These are phyloP conservation scores for Noctua pronuba DNA, from an alignment of 2,888 invertebrate genomes.

Conservation along the genomic window DNA sequence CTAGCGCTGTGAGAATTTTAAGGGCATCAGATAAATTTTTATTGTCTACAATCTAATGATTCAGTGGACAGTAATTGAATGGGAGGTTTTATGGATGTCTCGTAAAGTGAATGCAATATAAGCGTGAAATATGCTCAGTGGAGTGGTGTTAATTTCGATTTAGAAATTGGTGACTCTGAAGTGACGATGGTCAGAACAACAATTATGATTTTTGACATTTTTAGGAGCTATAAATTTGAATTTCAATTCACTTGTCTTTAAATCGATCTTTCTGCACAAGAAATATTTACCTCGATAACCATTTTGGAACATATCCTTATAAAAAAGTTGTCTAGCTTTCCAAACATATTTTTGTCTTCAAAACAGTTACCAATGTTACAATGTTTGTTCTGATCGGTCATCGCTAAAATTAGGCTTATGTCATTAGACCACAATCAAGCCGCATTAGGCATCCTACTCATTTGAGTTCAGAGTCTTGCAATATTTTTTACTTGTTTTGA, in stretches of 20 bases:
- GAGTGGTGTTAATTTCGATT: not conserved
- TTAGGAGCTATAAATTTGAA: not conserved
- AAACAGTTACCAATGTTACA: conserved; percentile 34
- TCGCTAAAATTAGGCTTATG: conserved; percentile 23
- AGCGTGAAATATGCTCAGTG: not conserved
- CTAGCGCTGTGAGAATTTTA: conserved; percentile 52
- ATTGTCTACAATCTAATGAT: conserved; percentile 37
- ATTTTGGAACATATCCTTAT: conserved; percentile 41
- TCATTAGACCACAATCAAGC: conserved; percentile 27
- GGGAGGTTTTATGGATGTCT: conserved; percentile 15
- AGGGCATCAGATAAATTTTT: conserved; percentile 56
- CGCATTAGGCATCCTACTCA: conserved; percentile 23
- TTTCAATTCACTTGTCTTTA: not conserved
- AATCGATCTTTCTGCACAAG: not conserved
- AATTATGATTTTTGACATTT: not conserved
- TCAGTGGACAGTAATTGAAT: conserved; percentile 12
- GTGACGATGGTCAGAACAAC: not conserved
- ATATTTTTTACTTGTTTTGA: conserved; percentile 34
- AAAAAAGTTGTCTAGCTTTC: conserved; percentile 35
- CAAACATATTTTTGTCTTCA: conserved; percentile 18
- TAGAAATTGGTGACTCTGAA: not conserved
- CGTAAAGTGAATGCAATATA: conserved; percentile 11
- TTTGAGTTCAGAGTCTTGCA: conserved; percentile 16
- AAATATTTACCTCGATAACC: conserved; percentile 15
- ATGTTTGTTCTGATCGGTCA: conserved; percentile 27